Conservation (phyloP, 2,113 vertebrate species). For the Artemisiospiza belli region DNA sequence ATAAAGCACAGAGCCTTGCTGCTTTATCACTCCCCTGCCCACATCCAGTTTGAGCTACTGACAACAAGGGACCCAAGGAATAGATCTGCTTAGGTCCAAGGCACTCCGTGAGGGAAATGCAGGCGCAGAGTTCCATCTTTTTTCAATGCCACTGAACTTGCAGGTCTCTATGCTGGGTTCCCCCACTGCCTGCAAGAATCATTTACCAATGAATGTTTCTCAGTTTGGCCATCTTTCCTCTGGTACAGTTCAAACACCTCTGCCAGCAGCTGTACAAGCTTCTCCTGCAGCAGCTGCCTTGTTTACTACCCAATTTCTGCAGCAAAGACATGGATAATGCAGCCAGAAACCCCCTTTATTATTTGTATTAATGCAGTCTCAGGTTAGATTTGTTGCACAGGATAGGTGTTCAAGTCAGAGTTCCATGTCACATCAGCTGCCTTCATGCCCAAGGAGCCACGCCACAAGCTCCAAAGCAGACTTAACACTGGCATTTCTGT, state of each 20-base stretch:
- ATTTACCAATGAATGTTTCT: neutral
- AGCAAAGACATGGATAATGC: neutral
- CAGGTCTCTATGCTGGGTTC: neutral
- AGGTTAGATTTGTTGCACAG: neutral
- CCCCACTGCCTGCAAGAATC: neutral
- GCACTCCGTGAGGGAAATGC: neutral
- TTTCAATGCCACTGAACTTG: neutral
- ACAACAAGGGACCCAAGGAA: neutral
- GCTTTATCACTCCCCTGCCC: neutral
- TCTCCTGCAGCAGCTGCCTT: neutral
- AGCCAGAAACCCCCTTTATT: neutral
- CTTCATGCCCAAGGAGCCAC: neutral
- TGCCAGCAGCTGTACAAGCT: neutral
- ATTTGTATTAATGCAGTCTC: fast-evolving
- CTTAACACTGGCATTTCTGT: neutral
- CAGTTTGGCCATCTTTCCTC: neutral
- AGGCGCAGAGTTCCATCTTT: neutral
- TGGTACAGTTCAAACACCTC: neutral
- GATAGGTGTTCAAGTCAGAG: neutral
- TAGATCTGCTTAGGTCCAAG: neutral
- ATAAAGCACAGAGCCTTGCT: neutral
- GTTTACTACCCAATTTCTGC: neutral
- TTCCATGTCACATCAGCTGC: neutral
- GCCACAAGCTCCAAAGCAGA: neutral
- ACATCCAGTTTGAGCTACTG: neutral